These are phyloP conservation scores for Podarcis siculus DNA, from an alignment of 2,797 vertebrate genomes.

Conservation along the genomic window DNA sequence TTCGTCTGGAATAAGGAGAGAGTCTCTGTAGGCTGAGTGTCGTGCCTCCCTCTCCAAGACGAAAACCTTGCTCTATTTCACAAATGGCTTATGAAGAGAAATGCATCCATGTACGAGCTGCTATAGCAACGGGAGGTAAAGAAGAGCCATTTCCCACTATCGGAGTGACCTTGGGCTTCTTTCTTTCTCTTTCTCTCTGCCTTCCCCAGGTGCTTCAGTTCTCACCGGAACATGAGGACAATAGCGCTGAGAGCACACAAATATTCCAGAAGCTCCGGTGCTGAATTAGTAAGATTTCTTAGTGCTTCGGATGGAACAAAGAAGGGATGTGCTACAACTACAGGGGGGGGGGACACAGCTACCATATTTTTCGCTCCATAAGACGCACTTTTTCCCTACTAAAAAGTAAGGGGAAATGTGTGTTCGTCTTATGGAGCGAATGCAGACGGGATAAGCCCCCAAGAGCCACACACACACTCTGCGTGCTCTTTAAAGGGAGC, in stretches of 20 bases:
- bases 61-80: neutral
- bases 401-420: no score
- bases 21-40: neutral
- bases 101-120: neutral
- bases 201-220: neutral
- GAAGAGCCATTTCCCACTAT: neutral
- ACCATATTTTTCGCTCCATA: no score
- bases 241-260: neutral
- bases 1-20: neutral
- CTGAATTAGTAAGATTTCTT: neutral
- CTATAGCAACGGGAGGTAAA: constrained; percentile 5
- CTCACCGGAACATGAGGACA: neutral
- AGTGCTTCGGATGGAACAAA: neutral
- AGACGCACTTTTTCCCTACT: no score
- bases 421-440: no score
- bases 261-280: neutral
- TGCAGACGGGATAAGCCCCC: no score
- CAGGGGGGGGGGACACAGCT: neutral
- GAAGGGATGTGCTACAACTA: neutral
- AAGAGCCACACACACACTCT: no score
- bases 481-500: no score
- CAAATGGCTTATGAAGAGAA: neutral
- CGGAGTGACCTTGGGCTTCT: neutral
- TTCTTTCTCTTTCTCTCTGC: neutral
- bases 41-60: neutral